A percentile compares a stretch with the other conserved stretches of the same genome.
phyloP scores from a whole-genome alignment of 2,888 invertebrate genomes.

The Abrostola tripartita region DNA sequence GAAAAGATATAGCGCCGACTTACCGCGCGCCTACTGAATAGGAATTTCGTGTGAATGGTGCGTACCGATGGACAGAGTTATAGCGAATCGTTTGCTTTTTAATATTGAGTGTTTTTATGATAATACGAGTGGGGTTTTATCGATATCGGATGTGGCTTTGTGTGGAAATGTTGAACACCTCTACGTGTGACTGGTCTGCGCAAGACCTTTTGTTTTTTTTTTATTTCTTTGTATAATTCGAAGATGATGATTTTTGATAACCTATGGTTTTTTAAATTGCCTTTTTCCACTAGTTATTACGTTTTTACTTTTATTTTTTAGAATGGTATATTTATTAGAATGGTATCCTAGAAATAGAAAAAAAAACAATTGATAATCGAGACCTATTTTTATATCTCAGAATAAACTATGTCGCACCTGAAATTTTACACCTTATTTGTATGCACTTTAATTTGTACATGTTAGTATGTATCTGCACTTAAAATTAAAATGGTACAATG shows the following conservation, averaged over 20 bases:
- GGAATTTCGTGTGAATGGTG: slow-evolving; percentile 76
- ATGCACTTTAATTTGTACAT: not conserved
- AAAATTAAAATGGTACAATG: too few species aligned
- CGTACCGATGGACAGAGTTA: slow-evolving; percentile 74
- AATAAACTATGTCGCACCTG: too few species aligned
- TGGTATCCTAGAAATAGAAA: too few species aligned
- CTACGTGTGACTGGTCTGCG: slow-evolving; percentile 52
- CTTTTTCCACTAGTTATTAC: too few species aligned
- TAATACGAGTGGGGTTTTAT: slow-evolving; percentile 68
- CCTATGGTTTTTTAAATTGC: too few species aligned
- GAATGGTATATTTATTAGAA: too few species aligned
- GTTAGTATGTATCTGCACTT: too few species aligned
- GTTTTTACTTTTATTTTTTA: not conserved
- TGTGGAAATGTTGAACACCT: slow-evolving; percentile 60
- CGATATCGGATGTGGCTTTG: slow-evolving; percentile 65
- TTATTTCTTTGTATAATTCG: slow-evolving; percentile 40
- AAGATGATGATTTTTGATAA: not conserved
- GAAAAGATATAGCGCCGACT: slow-evolving; percentile 80
- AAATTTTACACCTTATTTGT: slow-evolving; percentile 6
- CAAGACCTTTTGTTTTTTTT: slow-evolving; percentile 38
- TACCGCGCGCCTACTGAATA: slow-evolving; percentile 75
- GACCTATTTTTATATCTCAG: too few species aligned
- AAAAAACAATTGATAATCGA: too few species aligned
- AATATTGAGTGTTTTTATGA: slow-evolving; percentile 80
- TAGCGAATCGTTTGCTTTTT: slow-evolving; percentile 75